Conservation (phyloP, 1,140 invertebrate species). For the Pseudomyrmex concolor region DNA sequence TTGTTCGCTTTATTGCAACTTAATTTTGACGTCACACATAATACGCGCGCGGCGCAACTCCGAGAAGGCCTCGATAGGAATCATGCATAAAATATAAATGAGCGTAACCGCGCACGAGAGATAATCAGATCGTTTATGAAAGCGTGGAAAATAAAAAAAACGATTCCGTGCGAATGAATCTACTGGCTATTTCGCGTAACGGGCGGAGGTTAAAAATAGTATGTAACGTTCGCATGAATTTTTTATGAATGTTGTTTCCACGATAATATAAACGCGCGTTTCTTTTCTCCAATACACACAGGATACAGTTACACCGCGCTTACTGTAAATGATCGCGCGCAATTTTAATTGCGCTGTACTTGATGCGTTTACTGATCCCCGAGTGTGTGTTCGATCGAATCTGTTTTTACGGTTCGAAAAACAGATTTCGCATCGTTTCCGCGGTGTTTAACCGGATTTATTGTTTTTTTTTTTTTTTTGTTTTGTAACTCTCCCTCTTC, state of each 20-base stretch:
- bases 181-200: constrained; percentile 34
- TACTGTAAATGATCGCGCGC: no score
- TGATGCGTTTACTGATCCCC: no score
- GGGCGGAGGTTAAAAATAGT: constrained; percentile 29
- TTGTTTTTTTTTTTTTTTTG: no score
- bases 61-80: constrained; percentile 8
- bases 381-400: constrained; percentile 4
- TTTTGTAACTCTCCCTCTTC: constrained; percentile 2
- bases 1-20: neutral
- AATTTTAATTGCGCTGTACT: no score
- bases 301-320: neutral
- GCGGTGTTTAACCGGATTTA: no score
- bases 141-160: constrained; percentile 26
- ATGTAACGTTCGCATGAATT: neutral
- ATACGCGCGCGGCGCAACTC: neutral
- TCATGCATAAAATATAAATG: constrained; percentile 14
- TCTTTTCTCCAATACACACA: no score
- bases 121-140: constrained; percentile 48
- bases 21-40: constrained; percentile 33
- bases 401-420: constrained; percentile 1
- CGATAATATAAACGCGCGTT: no score
- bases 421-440: neutral
- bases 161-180: constrained; percentile 2
- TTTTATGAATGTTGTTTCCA: neutral
- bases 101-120: constrained; percentile 8